Percentiles rank a stretch among this genome's conserved stretches.
Conservation (phyloP, 2,888 invertebrate species). For the Lapara coniferarum region DNA sequence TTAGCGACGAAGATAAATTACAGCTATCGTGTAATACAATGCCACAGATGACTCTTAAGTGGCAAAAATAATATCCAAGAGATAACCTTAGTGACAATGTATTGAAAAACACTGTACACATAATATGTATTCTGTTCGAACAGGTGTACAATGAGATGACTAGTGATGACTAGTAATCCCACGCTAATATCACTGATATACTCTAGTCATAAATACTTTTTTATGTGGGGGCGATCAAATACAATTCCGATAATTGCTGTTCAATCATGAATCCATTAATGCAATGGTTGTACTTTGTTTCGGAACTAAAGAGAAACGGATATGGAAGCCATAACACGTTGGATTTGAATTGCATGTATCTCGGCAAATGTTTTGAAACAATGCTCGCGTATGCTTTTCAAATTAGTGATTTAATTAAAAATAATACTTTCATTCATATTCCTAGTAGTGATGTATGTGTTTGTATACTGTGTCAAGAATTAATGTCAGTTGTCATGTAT, state of each 20-base stretch:
- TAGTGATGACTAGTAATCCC: conserved; percentile 48
- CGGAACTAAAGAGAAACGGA: not conserved
- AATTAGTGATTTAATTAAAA: not conserved
- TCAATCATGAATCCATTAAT: conserved; percentile 17
- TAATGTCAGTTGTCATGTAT: not conserved
- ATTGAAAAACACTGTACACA: conserved; percentile 26
- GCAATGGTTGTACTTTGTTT: not conserved
- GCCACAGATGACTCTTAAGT: conserved; percentile 33
- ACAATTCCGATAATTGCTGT: conserved; percentile 48
- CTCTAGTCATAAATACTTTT: conserved; percentile 40
- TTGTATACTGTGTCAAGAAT: not conserved
- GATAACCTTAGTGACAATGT: conserved; percentile 58
- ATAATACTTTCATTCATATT: not conserved
- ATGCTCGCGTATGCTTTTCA: not conserved
- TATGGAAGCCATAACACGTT: not conserved
- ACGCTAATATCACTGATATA: conserved; percentile 55
- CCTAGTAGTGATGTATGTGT: too few species aligned
- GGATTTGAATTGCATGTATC: not conserved
- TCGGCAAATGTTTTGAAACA: not conserved
- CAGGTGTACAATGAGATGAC: conserved; percentile 51
- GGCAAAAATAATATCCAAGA: conserved; percentile 38
- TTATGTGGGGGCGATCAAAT: conserved; percentile 52
- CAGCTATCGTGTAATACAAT: conserved; percentile 40
- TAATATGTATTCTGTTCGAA: conserved; percentile 34
- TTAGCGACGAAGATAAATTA: conserved; percentile 48